Base-by-base conservation (phyloP, 2,797 vertebrate genomes). In the Anableps anableps region DNA sequence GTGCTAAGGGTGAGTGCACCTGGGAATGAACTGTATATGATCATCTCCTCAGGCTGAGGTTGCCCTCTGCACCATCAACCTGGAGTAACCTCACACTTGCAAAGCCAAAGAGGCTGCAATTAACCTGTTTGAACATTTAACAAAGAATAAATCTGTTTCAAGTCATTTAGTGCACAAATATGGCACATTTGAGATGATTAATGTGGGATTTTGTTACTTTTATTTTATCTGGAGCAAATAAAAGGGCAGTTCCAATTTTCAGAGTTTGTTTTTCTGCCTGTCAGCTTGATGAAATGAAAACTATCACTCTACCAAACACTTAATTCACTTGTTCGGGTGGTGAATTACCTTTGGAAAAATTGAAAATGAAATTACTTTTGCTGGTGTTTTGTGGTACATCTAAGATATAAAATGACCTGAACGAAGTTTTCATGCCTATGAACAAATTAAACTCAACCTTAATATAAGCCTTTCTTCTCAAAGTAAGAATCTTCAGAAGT, bases 31-130 rank as follows among this genome's bases (percentile, higher is more conserved):
- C 77, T 68, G 23, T 41, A 68, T 26, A 14, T 62, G 60, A 88
- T 80, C 91, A 81, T 82, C 81, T 88, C 88, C 74, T 84, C 29
- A 68, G 78, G 83, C 88, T 66, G 73, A 73, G 19, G 73, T 77
- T 83, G 86, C 70, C 74, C 78, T 85, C 78, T 58, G 82, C 78
- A 80, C 75, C 76, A 87, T 87, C 83, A 81, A 79, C 85, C 64
- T 86, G 83, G 78, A 84, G 85, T 76, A 73, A 86, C 71, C 68
- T 83, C 79, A 74, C 76, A 80, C 75, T 81, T 77, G 78, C 70
- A 68, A 58, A 71, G 76, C 72, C 1, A n/a, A 3, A 55, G 21
- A 47, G 41, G 31, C 72, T 81, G 26, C 66, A 78, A 79, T 29
- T 60, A 47, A 64, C n/a, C 29, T n/a, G 43, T 14, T 38, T 4